phyloP scores from a whole-genome alignment of 2,113 vertebrate genomes.

The Brachypodius melanocephalos region DNA sequence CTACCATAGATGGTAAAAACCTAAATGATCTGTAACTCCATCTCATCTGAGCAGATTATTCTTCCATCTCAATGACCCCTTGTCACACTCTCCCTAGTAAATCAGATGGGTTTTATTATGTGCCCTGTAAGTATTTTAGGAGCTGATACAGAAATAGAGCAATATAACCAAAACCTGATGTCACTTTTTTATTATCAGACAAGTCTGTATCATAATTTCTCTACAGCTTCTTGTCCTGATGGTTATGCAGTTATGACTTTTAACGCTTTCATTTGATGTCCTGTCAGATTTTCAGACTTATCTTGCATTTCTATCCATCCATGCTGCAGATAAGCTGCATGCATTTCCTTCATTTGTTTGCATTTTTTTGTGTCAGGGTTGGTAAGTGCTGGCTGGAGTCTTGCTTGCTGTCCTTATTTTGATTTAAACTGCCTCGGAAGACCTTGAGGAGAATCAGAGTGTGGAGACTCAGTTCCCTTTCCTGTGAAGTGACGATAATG shows the following conservation, averaged over 20 bases:
- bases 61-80: neutral
- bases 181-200: neutral
- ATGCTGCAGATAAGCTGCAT: neutral
- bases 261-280: neutral
- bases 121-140: neutral
- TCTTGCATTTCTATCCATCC: neutral
- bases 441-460: constrained; percentile 40
- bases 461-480: constrained; percentile 36
- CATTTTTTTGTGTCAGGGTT: neutral
- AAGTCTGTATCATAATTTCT: neutral
- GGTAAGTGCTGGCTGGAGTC: neutral
- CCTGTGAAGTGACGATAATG: neutral
- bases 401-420: neutral
- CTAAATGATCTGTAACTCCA: neutral
- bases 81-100: neutral
- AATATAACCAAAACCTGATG: neutral
- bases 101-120: neutral
- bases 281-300: neutral
- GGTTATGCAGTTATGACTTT: neutral
- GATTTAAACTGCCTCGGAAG: neutral
- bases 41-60: neutral
- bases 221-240: neutral
- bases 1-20: neutral
- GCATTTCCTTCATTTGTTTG: neutral
- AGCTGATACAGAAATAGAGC: neutral